Base-by-base conservation (phyloP, 2,888 invertebrate genomes). In the Cheilosia vulpina region DNA sequence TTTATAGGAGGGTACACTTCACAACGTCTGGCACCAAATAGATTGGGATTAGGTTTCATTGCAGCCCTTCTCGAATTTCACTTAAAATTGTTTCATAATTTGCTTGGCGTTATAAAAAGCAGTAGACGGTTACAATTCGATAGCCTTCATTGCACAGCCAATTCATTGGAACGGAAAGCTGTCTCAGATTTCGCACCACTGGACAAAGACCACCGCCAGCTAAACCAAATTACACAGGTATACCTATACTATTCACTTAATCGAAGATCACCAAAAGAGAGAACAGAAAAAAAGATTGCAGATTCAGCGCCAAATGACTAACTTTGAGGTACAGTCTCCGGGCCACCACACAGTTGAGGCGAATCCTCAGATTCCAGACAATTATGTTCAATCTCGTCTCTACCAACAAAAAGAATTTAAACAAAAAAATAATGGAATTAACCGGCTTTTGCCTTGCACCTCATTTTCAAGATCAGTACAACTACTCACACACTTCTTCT, bases 301-400 rank as follows among this genome's bases (percentile, higher is more conserved):
- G 58, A 62, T 34, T 27, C 24, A 38, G 38, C 6, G 21, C 50
- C 43, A 69, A 75, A 27, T 38, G 57, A 52, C 69, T 79, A 79
- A 80, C 58, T 71, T 66, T 71, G 53, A 63, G 69, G 84, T 80
- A 84, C 84, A 84, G 84, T 80, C 79, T 65, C 65, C 24, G 19
- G 3, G 4, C 34, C 52, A 15, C 2, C 17, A 60, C 21, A 63
- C 27, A 50, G 24, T 50, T 27, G 31, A 41, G 34, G 63, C 27
- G 50, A 78, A 31, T 52, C 15, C 21, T 27, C 52, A 45, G 38
- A 38, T 1, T 13, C 62, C 38, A 58, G 34, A 38, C 24, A 45
- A 13, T 55, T 62, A 53, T 45, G 38, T 65, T 63, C 17, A 62
- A 62, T 27, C 24, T 24, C 58, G 17, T 38, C 15, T 17, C n/a